Evolutionary conservation across 2,888 invertebrate species (phyloP), one percentile per base, ranked within the genome.

Genomic region (Sinotaia quadrata): DNA sequence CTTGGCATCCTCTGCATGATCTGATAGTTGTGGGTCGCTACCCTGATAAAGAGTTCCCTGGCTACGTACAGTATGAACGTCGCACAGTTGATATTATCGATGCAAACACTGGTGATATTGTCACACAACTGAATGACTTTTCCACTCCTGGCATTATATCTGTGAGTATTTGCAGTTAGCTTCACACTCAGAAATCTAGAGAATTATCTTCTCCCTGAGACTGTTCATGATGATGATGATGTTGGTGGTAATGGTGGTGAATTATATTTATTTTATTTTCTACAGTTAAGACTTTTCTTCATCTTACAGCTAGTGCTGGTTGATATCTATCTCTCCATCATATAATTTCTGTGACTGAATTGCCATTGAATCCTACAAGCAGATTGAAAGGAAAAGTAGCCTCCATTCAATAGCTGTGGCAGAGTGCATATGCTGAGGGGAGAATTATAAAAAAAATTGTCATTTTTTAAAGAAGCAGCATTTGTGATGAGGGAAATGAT

Each of bases 1-100:
- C 82, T 1, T 89, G 89, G 89, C 89, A 89, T 75, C 89, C 89
- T 8, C 71, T 87, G 41, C 82, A 82, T 70, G 89, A 89, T 73
- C 72, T 89, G 65, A 82, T 89, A 10, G 86, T 89, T 5, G 84
- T 87, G 47, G 89, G 89, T 0, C 82, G 89, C 4, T 89, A 89
- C 75, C 89, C 89, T 18, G 87, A 88, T 70, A 83, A 83, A 7
- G 79, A 78, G 18, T 81, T 87, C 68, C 81, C 82, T 18, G 81
- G 81, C 10, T 83, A 78, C 49, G 60, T 60, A 5, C 72, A 71
- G 4, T 75, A 74, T 2, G 87, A 87, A 65, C 61, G 69, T 5
- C 74, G 88, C 12, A 82, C 84, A n/a, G 78, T 89, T n/a, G 89
- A 89, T 71, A 79, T 89, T 58, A 84, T 87, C 68, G 84, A 87